Percentiles rank a stretch among this genome's conserved stretches.
These are phyloP conservation scores for Lithophane ornitopus DNA, from an alignment of 2,888 invertebrate genomes.

Conservation along the genomic window DNA sequence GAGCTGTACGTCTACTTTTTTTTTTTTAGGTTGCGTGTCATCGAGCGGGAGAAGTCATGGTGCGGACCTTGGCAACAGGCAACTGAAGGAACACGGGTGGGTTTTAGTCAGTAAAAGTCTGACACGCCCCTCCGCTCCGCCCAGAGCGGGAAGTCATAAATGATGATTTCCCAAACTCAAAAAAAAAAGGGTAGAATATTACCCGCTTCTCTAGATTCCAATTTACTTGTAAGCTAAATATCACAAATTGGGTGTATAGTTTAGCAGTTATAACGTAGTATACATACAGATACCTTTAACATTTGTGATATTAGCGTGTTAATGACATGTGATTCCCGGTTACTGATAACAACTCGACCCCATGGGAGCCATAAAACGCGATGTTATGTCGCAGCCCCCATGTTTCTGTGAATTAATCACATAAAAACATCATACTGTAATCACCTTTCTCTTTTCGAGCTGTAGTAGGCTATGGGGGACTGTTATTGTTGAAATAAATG, in stretches of 20 bases:
- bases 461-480: slow-evolving; percentile 9
- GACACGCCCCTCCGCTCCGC: too few species aligned
- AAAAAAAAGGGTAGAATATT: neutral
- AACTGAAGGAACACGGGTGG: too few species aligned
- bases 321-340: slow-evolving; percentile 45
- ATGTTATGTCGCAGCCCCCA: slow-evolving; percentile 20
- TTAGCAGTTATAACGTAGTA: slow-evolving; percentile 2
- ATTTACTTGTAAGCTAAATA: neutral
- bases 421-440: slow-evolving; percentile 36
- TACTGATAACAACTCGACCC: slow-evolving; percentile 42
- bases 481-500: too few species aligned
- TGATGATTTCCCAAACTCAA: too few species aligned
- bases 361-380: slow-evolving; percentile 42
- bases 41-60: too few species aligned
- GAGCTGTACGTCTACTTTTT: too few species aligned
- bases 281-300: neutral
- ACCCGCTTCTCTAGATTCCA: neutral
- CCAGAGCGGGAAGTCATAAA: too few species aligned
- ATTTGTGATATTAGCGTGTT: slow-evolving; percentile 20
- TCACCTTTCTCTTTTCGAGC: slow-evolving; percentile 20
- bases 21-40: too few species aligned
- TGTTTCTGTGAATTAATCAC: slow-evolving; percentile 53
- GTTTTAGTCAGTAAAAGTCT: too few species aligned
- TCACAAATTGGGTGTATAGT: neutral
- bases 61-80: too few species aligned